Percentiles rank a stretch among this genome's conserved stretches.
These are phyloP conservation scores for Pogona vitticeps DNA, from an alignment of 2,113 vertebrate species.

Conservation along the genomic window DNA sequence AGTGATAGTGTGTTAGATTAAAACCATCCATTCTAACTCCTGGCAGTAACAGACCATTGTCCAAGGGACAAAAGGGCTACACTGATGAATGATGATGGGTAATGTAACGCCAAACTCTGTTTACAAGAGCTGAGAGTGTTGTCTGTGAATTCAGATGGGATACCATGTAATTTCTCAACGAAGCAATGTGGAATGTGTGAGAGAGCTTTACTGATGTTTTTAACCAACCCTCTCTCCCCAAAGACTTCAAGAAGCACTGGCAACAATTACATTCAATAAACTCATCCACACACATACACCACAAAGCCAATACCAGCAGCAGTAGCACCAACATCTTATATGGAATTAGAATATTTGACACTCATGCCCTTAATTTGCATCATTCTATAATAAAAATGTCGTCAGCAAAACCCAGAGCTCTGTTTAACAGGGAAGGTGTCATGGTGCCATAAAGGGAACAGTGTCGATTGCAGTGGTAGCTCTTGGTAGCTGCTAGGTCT, in stretches of 20 bases:
- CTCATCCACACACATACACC: neutral
- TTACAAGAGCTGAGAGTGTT: neutral
- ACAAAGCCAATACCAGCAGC: neutral
- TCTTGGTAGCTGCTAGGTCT: neutral
- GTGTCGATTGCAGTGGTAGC: neutral
- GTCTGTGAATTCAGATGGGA: neutral
- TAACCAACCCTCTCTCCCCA: too few relatives aligned
- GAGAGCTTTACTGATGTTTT: too few relatives aligned
- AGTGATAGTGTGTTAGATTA: conserved; percentile 6
- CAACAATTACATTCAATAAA: neutral
- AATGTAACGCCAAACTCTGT: conserved; percentile 1
- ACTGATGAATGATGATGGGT: neutral
- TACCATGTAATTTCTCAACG: neutral
- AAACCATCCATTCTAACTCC: conserved; percentile 14
- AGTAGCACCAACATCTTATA: too few relatives aligned
- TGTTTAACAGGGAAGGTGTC: too few relatives aligned
- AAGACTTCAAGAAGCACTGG: neutral
- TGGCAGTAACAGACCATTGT: conserved; percentile 3
- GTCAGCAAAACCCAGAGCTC: too few relatives aligned
- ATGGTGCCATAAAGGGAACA: too few relatives aligned
- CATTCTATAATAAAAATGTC: neutral
- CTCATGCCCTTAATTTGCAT: neutral
- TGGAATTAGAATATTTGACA: neutral
- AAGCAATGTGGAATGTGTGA: neutral
- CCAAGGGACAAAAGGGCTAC: neutral